Percentiles rank a stretch among this genome's conserved stretches.
phyloP scores from a whole-genome alignment of 2,113 vertebrate species.

The Ceyx melanurus region DNA sequence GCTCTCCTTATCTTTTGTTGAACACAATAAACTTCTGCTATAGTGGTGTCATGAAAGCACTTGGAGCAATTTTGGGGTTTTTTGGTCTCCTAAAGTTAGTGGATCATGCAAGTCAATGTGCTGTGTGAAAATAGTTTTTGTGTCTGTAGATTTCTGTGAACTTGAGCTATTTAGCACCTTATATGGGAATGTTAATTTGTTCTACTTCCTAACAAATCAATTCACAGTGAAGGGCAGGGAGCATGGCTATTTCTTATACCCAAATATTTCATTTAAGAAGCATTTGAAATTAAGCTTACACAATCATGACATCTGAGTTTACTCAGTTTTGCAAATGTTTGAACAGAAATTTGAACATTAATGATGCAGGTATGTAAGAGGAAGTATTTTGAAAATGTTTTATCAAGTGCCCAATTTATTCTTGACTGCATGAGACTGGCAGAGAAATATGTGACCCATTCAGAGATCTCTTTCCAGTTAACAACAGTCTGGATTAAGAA shows the following conservation, averaged over 20 bases:
- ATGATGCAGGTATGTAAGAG: neutral
- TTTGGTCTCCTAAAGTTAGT: neutral
- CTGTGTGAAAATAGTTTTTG: neutral
- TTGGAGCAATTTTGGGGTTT: neutral
- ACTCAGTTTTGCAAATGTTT: neutral
- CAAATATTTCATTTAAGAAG: neutral
- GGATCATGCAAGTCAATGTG: neutral
- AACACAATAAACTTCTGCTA: neutral
- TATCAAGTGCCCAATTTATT: neutral
- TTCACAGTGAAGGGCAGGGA: neutral
- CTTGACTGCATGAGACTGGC: neutral
- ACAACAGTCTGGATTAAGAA: neutral
- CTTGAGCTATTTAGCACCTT: neutral
- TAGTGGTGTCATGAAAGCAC: neutral
- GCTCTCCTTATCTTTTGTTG: neutral
- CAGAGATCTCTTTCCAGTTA: neutral
- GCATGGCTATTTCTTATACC: neutral
- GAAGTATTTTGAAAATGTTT: neutral
- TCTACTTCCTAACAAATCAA: neutral
- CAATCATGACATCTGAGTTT: neutral
- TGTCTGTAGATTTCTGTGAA: neutral
- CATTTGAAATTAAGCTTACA: neutral
- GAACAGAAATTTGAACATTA: neutral
- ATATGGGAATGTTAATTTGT: neutral
- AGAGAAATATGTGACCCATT: neutral